phyloP scores from a whole-genome alignment of 2,797 vertebrate genomes.

The Coluber constrictor region DNA sequence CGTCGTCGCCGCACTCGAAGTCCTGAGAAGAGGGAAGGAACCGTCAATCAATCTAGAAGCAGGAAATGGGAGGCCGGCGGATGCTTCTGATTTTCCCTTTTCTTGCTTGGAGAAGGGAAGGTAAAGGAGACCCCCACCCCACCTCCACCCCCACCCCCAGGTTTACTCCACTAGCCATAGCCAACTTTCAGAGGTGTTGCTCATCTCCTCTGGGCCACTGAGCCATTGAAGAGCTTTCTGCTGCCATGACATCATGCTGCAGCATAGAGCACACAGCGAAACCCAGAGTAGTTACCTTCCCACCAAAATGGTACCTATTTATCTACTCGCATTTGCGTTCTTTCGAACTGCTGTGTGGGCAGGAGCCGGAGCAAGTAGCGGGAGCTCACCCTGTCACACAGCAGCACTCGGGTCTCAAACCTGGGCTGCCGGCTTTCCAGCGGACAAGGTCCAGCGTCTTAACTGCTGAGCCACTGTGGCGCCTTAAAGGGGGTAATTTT shows the following conservation, averaged over 20 bases:
- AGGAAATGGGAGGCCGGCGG: not conserved
- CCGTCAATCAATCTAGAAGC: not conserved
- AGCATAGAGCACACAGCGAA: not conserved
- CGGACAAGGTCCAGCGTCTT: not conserved
- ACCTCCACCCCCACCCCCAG: rapidly evolving
- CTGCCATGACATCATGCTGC: too few species aligned
- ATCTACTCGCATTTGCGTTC: not conserved
- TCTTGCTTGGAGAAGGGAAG: not conserved
- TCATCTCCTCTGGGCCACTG: too few species aligned
- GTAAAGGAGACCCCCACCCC: not conserved
- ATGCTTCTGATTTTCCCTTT: not conserved
- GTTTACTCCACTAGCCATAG: not conserved
- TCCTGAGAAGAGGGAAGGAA: constrained; percentile 69
- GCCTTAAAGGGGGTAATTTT: not conserved
- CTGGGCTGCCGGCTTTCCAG: not conserved
- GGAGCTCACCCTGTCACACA: not conserved
- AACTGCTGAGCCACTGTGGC: not conserved
- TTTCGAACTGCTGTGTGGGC: not conserved
- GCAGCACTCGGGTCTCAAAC: not conserved
- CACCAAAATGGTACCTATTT: not conserved
- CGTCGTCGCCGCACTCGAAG: constrained; percentile 81
- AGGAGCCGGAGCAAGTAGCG: not conserved
- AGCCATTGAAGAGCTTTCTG: too few species aligned
- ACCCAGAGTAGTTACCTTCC: not conserved
- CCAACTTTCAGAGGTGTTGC: too few species aligned